Evolutionary conservation across 2,888 invertebrate species (phyloP).

Genomic region (Anarsia innoxiella): DNA sequence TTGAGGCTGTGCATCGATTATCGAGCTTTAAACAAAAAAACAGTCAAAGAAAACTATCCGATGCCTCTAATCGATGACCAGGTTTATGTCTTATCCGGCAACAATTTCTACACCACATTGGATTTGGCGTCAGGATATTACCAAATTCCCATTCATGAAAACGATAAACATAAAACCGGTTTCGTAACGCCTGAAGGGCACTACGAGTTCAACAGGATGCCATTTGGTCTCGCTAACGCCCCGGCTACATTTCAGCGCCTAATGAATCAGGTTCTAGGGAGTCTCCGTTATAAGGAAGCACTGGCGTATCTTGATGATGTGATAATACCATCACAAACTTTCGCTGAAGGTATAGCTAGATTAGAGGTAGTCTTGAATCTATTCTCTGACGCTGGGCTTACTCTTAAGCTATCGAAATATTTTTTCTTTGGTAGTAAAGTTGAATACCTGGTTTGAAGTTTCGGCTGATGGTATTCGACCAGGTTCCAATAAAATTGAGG

Average conservation of each 20-base stretch:
- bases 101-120: constrained; percentile 8
- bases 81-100: constrained; percentile 12
- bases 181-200: constrained; percentile 17
- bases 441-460: background rate
- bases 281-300: background rate
- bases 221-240: constrained; percentile 25
- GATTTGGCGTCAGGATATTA: constrained; percentile 14
- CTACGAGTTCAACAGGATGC: constrained; percentile 14
- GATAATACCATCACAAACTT: background rate
- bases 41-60: constrained; percentile 11
- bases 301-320: constrained; percentile 1
- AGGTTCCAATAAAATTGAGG: background rate
- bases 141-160: constrained; percentile 12
- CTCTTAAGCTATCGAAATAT: background rate
- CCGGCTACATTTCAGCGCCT: constrained; percentile 25
- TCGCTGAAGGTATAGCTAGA: background rate
- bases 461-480: background rate
- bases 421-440: background rate
- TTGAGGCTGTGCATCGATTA: constrained; percentile 19
- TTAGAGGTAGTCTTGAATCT: background rate
- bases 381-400: background rate
- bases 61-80: constrained; percentile 14
- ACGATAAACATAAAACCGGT: constrained; percentile 12
- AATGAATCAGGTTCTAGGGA: background rate
- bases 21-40: constrained; percentile 15